A percentile compares a stretch with the other conserved stretches of the same genome.
These are phyloP conservation scores for Spongilla lacustris DNA, from an alignment of 37 sponge, comb jelly and placozoan species.

Conservation along the genomic window DNA sequence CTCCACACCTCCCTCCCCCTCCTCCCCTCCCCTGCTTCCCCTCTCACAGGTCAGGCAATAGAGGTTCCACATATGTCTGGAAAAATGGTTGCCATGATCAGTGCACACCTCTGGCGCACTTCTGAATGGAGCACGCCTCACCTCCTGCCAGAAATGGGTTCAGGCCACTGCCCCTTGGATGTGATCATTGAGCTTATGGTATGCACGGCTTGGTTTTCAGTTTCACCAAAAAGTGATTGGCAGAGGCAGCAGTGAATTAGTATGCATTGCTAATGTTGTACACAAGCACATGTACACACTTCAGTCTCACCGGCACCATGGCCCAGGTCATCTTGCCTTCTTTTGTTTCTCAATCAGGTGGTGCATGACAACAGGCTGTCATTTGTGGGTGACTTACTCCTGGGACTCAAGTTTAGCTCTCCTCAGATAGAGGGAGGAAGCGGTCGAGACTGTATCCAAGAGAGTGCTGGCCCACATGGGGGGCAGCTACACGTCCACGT, in stretches of 20 bases:
- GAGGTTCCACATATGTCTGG: constrained; percentile 31
- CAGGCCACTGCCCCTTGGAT: constrained; percentile 51
- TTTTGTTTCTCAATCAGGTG: too few relatives aligned
- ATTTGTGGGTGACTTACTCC: constrained; percentile 61
- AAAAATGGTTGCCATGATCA: constrained; percentile 28
- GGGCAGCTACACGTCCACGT: constrained; percentile 67
- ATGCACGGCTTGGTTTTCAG: too few relatives aligned
- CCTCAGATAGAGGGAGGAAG: background rate
- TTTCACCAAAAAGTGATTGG: too few relatives aligned
- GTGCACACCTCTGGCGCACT: constrained; percentile 2
- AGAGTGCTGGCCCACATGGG: background rate
- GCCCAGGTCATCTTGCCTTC: too few relatives aligned
- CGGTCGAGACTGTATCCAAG: background rate
- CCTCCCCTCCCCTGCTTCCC: background rate
- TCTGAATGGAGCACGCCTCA: background rate
- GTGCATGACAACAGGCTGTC: background rate
- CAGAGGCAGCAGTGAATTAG: too few relatives aligned
- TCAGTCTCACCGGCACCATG: too few relatives aligned
- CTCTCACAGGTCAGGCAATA: constrained; percentile 14
- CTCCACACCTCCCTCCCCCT: background rate
- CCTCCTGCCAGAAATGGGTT: background rate
- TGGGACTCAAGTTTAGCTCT: constrained; percentile 61
- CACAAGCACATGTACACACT: too few relatives aligned
- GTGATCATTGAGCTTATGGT: constrained; percentile 72
- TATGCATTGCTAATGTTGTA: too few relatives aligned